Evolutionary conservation across 2,888 invertebrate genomes (phyloP), one percentile per base, ranked within the genome.

Genomic region (Pandemis heparana): DNA sequence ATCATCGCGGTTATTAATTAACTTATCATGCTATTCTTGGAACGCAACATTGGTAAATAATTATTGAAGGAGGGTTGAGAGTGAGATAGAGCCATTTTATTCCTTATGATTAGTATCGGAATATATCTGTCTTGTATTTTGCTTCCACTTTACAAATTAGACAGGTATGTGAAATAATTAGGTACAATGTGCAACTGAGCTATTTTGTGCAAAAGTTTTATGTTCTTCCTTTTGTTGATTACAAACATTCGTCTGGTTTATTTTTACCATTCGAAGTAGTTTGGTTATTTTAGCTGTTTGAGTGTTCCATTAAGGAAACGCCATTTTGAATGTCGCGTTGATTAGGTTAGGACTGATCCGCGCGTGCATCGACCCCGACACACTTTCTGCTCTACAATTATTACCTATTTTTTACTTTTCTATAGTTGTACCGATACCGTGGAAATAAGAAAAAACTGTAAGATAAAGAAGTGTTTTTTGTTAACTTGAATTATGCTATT

Each of bases 261-360:
- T 60, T 60, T 60, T 60, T 38, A 39, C n/a, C 32, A 39, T 12
- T 23, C 60, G 5, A 38, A 60, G 38, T 60, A 60, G 60, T 38
- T 32, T 38, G 38, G 12, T 38, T 60, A 38, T 60, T 60, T 43
- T 63, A 38, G 16, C 46, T 41, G 32, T 65, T 32, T 23, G 65
- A 65, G 51, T 46, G 32, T 65, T 65, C 38, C 65, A 65, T 65
- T 65, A 65, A 65, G 65, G 48, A 65, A 65, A 65, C 65, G 65
- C 41, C 65, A 65, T 48, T 65, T 65, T 65, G 65, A 48, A 46
- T 65, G 65, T 65, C 48, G 48, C 65, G n/a, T 51, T 65, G 51
- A 65, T 65, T 65, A 51, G 18, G 18, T 51, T 65, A 51, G 18
- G 18, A 65, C 18, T 48, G 65, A 51, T 65, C 48, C 8, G 60